A percentile compares a stretch with the other conserved stretches of the same genome.
Conservation (phyloP, 2,113 vertebrate species). For the Melanerpes formicivorus region DNA sequence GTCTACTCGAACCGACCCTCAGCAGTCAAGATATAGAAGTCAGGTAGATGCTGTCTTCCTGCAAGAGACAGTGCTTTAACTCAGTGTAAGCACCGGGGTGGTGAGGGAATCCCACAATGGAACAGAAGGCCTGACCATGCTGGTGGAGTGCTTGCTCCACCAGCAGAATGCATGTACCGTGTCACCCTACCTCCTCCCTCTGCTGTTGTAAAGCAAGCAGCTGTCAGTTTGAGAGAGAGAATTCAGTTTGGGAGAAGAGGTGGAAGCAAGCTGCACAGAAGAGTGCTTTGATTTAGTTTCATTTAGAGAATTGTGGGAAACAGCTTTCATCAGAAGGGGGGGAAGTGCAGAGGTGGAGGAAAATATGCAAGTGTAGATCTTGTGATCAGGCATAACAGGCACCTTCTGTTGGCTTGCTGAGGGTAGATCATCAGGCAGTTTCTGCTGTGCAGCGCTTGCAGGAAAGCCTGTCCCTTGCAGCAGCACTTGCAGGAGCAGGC, state of each 20-base stretch:
- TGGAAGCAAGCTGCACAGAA: background rate
- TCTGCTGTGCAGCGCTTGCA: background rate
- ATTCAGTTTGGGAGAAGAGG: background rate
- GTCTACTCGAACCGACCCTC: background rate
- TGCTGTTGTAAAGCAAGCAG: background rate
- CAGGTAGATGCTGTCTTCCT: background rate
- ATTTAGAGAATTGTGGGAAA: background rate
- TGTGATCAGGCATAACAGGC: background rate
- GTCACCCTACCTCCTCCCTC: background rate
- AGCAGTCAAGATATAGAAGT: background rate
- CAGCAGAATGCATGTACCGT: background rate
- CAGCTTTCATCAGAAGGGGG: background rate
- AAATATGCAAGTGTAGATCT: background rate
- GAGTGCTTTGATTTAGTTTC: background rate
- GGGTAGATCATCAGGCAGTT: background rate
- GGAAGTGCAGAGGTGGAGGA: background rate
- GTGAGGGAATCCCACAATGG: background rate
- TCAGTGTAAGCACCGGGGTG: rapidly evolving
- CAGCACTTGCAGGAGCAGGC: background rate
- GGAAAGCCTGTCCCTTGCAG: background rate
- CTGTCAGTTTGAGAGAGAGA: background rate
- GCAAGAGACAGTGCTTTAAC: background rate
- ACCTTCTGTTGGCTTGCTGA: background rate
- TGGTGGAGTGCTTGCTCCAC: rapidly evolving
- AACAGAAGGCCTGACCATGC: background rate